Conservation (phyloP, 2,888 invertebrate species). For the Scelioninae gen. 1 region DNA sequence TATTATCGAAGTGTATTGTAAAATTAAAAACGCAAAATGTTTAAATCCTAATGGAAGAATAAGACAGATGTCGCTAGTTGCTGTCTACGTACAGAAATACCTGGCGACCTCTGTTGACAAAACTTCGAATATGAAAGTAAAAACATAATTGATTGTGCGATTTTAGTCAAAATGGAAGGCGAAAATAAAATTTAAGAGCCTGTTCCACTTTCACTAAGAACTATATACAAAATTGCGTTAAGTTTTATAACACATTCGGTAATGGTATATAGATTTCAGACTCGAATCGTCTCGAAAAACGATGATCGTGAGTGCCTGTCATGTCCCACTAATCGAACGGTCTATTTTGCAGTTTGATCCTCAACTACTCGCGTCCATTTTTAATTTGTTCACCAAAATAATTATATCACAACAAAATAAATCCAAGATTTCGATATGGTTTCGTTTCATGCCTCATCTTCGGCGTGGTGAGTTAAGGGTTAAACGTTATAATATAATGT, state of each 20-base stretch:
- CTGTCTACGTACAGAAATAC: neutral
- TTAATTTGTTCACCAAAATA: neutral
- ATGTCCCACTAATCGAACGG: slow-evolving; percentile 47
- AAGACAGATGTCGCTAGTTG: slow-evolving; percentile 3
- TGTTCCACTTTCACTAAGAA: neutral
- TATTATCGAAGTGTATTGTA: slow-evolving; percentile 33
- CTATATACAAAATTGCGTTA: neutral
- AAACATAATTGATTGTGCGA: neutral
- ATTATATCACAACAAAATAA: neutral
- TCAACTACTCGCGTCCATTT: slow-evolving; percentile 7
- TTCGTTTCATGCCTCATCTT: slow-evolving; percentile 5
- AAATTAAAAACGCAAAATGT: slow-evolving; percentile 18
- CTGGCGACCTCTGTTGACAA: neutral
- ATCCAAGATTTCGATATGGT: neutral
- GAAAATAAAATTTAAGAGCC: neutral
- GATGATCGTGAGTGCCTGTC: slow-evolving; percentile 61
- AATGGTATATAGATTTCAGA: slow-evolving; percentile 15
- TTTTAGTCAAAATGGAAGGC: neutral
- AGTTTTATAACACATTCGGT: slow-evolving; percentile 25
- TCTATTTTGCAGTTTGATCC: slow-evolving; percentile 42
- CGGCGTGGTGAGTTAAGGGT: slow-evolving; percentile 12
- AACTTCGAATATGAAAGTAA: slow-evolving; percentile 6
- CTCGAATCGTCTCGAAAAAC: slow-evolving; percentile 30
- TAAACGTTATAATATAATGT: slow-evolving; percentile 49
- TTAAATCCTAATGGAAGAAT: neutral